phyloP scores from a whole-genome alignment of 2,113 vertebrate genomes.

The Passer montanus region DNA sequence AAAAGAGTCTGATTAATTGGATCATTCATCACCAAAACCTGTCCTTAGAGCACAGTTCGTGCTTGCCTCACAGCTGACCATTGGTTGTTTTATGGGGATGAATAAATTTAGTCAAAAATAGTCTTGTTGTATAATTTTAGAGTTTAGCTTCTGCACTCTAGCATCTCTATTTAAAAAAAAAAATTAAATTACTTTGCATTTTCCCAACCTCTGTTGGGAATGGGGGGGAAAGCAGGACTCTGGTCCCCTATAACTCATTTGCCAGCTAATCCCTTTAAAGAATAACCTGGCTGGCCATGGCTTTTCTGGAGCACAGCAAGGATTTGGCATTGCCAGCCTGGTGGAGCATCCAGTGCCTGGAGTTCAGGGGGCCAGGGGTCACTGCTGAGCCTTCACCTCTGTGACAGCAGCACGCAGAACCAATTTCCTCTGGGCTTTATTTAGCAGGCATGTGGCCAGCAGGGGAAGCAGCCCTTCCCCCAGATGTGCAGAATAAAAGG shows the following conservation, averaged over 20 bases:
- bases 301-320: background rate
- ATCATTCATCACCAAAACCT: background rate
- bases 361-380: slow-evolving; percentile 44
- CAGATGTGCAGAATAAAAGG: slow-evolving; percentile 61
- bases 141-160: background rate
- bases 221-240: background rate
- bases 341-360: background rate
- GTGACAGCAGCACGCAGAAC: slow-evolving; percentile 48
- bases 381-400: slow-evolving; percentile 52
- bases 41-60: background rate
- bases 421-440: slow-evolving; percentile 70
- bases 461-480: slow-evolving; percentile 61
- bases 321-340: background rate
- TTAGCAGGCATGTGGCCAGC: slow-evolving; percentile 59
- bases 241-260: background rate
- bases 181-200: background rate
- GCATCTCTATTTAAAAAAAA: background rate
- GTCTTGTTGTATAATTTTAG: background rate
- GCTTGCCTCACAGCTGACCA: background rate
- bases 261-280: background rate
- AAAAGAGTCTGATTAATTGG: background rate
- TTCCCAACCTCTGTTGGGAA: background rate
- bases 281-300: background rate
- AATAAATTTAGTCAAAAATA: background rate
- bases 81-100: background rate